Conservation (phyloP, 1,140 invertebrate genomes). For the Thaumetopoea pityocampa region DNA sequence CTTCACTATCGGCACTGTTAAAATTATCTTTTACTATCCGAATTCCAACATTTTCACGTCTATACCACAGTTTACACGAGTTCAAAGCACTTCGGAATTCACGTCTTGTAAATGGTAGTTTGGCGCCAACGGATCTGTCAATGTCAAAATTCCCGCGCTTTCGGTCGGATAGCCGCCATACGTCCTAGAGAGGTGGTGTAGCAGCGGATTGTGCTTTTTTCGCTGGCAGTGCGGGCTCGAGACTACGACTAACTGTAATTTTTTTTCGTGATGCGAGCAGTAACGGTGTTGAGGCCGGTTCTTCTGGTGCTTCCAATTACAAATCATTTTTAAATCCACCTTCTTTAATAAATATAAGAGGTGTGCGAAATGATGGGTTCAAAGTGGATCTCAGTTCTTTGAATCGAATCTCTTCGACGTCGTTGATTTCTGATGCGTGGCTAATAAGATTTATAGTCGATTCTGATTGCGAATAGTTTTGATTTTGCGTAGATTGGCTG, state of each 20-base stretch:
- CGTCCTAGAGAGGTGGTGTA: conserved; percentile 56
- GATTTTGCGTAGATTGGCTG: conserved; percentile 8
- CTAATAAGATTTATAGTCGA: conserved; percentile 23
- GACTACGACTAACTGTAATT: conserved; percentile 60
- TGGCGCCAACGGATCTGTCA: conserved; percentile 49
- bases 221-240: conserved; percentile 47
- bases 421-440: conserved; percentile 27
- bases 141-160: conserved; percentile 51
- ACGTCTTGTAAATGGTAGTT: conserved; percentile 27
- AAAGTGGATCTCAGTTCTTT: too few relatives aligned
- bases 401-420: conserved; percentile 23
- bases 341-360: too few relatives aligned
- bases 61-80: conserved; percentile 11
- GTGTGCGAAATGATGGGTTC: too few relatives aligned
- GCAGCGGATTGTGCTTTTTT: conserved; percentile 61
- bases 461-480: conserved; percentile 10
- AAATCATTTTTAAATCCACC: too few relatives aligned
- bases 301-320: conserved; percentile 51
- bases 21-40: conserved; percentile 41
- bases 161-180: conserved; percentile 29
- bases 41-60: conserved; percentile 40
- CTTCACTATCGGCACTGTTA: conserved; percentile 32
- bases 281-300: conserved; percentile 62
- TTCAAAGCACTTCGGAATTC: conserved; percentile 16
- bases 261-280: conserved; percentile 62